Conservation (phyloP, 2,113 vertebrate genomes). For the Sorex fumeus region DNA sequence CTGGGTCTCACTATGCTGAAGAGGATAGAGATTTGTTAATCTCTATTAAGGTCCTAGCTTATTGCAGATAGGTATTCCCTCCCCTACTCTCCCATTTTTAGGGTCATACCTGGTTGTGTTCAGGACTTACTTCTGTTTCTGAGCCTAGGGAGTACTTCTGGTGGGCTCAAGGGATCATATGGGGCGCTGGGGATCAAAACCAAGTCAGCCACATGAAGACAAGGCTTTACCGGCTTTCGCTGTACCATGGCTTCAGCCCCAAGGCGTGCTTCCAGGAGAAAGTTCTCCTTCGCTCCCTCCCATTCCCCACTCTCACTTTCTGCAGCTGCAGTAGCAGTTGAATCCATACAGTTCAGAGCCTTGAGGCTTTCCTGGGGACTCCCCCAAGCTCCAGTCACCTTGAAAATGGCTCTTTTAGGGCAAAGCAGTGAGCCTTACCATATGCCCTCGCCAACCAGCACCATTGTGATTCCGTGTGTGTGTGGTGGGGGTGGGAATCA, state of each 20-base stretch:
- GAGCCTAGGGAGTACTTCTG: too few relatives aligned
- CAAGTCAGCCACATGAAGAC: too few relatives aligned
- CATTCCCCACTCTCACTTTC: background rate
- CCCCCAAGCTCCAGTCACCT: slow-evolving; percentile 18
- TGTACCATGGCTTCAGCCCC: background rate
- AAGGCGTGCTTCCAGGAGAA: slow-evolving; percentile 18
- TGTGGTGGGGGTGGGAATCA: background rate
- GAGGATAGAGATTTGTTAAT: slow-evolving; percentile 31
- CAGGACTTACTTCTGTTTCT: background rate
- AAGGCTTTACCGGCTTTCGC: too few relatives aligned
- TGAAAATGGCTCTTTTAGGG: slow-evolving; percentile 47
- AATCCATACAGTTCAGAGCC: slow-evolving; percentile 19
- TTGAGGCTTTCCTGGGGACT: slow-evolving; percentile 17
- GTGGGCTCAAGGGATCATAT: too few relatives aligned
- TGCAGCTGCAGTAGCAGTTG: background rate
- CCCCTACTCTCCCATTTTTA: too few relatives aligned
- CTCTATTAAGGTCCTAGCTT: background rate
- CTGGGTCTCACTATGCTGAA: background rate
- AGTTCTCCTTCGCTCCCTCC: background rate
- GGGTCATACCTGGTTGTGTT: too few relatives aligned
- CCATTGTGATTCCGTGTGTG: background rate
- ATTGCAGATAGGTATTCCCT: too few relatives aligned
- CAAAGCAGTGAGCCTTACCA: slow-evolving; percentile 46
- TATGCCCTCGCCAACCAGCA: slow-evolving; percentile 10
- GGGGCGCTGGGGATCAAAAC: too few relatives aligned